Base-by-base conservation (phyloP, 2,113 vertebrate genomes). In the Hymenochirus boettgeri region DNA sequence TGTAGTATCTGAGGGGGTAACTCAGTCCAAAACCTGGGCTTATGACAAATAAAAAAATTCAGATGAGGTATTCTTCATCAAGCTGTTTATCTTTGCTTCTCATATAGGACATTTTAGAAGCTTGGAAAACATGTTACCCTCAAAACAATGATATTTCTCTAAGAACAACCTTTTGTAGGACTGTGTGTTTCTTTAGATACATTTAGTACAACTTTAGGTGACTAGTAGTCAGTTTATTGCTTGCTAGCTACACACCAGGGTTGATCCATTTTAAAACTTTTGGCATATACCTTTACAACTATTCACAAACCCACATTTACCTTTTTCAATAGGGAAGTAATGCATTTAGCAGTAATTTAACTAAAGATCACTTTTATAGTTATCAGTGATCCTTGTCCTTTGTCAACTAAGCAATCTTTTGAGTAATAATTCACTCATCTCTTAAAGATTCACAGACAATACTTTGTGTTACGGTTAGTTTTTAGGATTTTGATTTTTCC, bases 241-340 rank as follows among this genome's bases (percentile, higher is more conserved):
- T 95, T 91, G 86, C 88, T 91, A 88, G 87, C 90, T 90, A 90
- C 88, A 92, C 88, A 91, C 91, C 92, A 92, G 90, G 90, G 90
- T 92, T 93, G 86, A 91, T 90, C 92, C 89, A 84, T 83, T 90
- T 90, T 90, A 91, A 91, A 91, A 96, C 95, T 99, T 94, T 76
- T 97, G 96, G 93, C 93, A 95, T 90, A 89, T 90, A 90, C 83
- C 89, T 76, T 78, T 83, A 79, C 75, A 29, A 47, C 78, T 50
- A 12, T 7, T 19, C 19, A 1, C 21, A 21, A 19, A 22, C 37
- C 5, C 23, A 55, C 45, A 51, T 35, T 54, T 10, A 37, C 55
- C 48, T 64, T 45, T 63, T 63, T 33, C 50, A 19, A 12, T 13
- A 53, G 35, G 60, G 65, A 60, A 74, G 59, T 70, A 81, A 76